Conservation (phyloP, 2,888 invertebrate genomes). For the Ischnura elegans region DNA sequence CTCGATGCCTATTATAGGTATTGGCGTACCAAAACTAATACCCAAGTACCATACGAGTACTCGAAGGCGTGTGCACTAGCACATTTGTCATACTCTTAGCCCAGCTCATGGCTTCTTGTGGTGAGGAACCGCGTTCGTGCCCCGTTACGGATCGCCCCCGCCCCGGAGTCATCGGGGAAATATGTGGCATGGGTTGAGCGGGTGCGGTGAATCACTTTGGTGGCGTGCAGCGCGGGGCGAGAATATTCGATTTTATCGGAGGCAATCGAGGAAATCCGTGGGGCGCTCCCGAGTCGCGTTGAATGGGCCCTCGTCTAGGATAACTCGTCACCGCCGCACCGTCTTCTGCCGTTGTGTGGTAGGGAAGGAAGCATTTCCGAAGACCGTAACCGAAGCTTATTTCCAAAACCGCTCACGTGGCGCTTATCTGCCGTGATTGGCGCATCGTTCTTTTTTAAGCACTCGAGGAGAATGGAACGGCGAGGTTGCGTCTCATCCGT, state of each 20-base stretch:
- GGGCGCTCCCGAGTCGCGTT: not conserved
- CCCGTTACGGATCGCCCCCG: not conserved
- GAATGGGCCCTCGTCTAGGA: not conserved
- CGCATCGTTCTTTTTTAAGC: not conserved
- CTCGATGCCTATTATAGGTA: too few relatives aligned
- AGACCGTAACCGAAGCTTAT: conserved; percentile 6
- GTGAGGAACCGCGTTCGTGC: too few relatives aligned
- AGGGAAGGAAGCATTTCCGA: not conserved
- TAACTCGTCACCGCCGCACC: not conserved
- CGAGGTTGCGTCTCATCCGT: not conserved
- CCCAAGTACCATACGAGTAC: too few relatives aligned
- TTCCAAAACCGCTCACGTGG: not conserved
- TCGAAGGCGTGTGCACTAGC: too few relatives aligned
- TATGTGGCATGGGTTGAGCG: not conserved
- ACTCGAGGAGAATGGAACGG: not conserved
- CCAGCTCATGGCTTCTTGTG: too few relatives aligned
- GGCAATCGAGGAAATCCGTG: conserved; percentile 1
- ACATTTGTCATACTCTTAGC: too few relatives aligned
- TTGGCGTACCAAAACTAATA: too few relatives aligned
- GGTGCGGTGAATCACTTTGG: not conserved
- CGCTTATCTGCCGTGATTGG: not conserved
- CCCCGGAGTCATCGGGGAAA: not conserved
- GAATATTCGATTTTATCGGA: not conserved
- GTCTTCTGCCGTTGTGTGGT: not conserved
- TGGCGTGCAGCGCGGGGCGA: not conserved